A percentile compares a stretch with the other conserved stretches of the same genome.
Conservation (phyloP, 1,140 invertebrate species). For the Gonatopus flavifemur region DNA sequence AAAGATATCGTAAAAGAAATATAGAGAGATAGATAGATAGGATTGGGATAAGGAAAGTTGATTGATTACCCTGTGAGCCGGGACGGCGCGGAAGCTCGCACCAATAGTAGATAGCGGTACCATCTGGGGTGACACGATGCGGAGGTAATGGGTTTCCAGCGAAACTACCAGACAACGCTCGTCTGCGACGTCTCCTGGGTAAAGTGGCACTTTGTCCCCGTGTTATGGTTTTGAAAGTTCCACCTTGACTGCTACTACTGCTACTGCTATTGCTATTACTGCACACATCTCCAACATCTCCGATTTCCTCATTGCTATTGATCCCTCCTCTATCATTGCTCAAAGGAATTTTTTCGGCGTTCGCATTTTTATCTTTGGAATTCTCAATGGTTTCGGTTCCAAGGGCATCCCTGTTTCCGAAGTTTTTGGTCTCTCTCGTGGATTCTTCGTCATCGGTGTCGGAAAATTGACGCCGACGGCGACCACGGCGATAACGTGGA, state of each 20-base stretch:
- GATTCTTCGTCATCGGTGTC: conserved; percentile 30
- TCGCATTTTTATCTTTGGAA: conserved; percentile 48
- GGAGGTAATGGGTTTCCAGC: conserved; percentile 62
- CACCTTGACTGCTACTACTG: conserved; percentile 11
- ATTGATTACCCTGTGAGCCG: conserved; percentile 56
- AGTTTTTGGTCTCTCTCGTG: conserved; percentile 21
- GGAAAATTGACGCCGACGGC: conserved; percentile 16
- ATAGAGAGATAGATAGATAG: neutral
- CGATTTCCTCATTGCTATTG: no score
- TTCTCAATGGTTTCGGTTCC: conserved; percentile 19
- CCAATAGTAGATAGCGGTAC: conserved; percentile 82
- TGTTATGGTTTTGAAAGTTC: conserved; percentile 11
- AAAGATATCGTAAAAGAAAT: neutral
- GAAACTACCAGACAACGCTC: conserved; percentile 45
- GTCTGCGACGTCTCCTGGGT: conserved; percentile 47
- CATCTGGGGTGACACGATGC: conserved; percentile 75
- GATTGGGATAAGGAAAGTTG: conserved; percentile 29
- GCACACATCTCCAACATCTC: conserved; percentile 20
- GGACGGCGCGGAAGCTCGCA: conserved; percentile 66
- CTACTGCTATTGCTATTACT: conserved; percentile 1
- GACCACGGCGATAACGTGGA: neutral
- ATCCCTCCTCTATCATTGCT: no score
- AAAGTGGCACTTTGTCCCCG: conserved; percentile 51
- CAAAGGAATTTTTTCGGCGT: no score
- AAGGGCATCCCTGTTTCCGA: conserved; percentile 1